A percentile compares a stretch with the other conserved stretches of the same genome.
Conservation (phyloP, 2,797 vertebrate genomes). For the Anableps anableps region DNA sequence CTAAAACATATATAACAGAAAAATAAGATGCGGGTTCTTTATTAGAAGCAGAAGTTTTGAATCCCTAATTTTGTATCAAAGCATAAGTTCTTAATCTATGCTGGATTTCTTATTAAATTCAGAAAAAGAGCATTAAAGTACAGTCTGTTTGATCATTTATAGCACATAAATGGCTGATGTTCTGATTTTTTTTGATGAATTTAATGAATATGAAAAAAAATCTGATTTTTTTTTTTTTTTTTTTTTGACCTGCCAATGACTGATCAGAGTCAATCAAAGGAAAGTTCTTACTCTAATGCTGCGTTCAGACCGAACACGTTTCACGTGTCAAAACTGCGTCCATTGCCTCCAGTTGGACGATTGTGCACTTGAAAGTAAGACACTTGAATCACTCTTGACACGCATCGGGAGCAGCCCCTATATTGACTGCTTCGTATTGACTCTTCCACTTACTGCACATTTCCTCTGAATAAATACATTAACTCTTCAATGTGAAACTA, state of each 20-base stretch:
- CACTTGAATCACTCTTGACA: too few relatives aligned
- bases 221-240: background rate
- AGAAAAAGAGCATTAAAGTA: background rate
- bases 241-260: background rate
- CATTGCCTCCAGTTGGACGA: too few relatives aligned
- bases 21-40: background rate
- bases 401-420: too few relatives aligned
- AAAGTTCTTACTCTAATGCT: too few relatives aligned
- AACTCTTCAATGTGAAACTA: too few relatives aligned
- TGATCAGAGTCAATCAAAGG: background rate
- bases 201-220: background rate
- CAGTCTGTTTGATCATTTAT: background rate
- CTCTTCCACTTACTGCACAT: too few relatives aligned
- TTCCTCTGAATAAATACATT: too few relatives aligned
- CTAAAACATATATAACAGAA: background rate
- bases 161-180: background rate
- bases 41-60: background rate
- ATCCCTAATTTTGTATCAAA: background rate
- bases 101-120: background rate
- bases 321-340: too few relatives aligned
- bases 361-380: too few relatives aligned
- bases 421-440: too few relatives aligned
- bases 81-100: background rate
- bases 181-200: background rate
- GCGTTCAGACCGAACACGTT: too few relatives aligned